Evolutionary conservation across 2,113 vertebrate species (phyloP), one percentile per base, ranked within the genome.

Genomic region (Dissostichus mawsoni): DNA sequence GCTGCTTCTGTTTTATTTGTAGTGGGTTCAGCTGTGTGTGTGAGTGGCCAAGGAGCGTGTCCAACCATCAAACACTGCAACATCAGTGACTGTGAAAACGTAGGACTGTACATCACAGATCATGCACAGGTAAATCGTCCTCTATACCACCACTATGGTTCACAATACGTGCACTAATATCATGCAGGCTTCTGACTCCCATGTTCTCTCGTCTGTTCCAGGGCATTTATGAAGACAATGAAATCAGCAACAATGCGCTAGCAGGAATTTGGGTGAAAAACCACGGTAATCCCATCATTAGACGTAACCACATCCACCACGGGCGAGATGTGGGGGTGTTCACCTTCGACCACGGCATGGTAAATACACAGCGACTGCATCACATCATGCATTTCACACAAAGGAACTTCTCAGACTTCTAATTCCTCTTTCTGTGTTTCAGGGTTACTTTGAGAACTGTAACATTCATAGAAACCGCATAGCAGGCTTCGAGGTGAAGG

Each of bases 261-360:
- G 98, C 98, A 80, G 98, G 98, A 63, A 99, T 99, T 92, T 99
- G 98, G 98, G 98, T 99, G 87, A 99, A 99, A 95, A 99, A 99
- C 96, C 98, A 99, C 11, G 98, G 98, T 64, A 99, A 99, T 92
- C 98, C 98, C 72, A 99, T 99, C 93, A 99, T 99, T 93, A 98
- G 98, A 92, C 95, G 98, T 90, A 99, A 99, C 95, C 98, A 99
- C 91, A 99, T 99, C 94, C 98, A 99, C 91, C 98, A 99, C 29
- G 98, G 98, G 82, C 95, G 98, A 80, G 98, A 99, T 2, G 98
- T 99, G 76, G 98, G 98, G 0, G 98, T 99, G 82, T 99, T 99
- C 95, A 99, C 98, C 82, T 99, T 99, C 79, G 98, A 99, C 92
- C 98, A 99, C 65, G 98, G 98, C 95, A 99, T 99, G 98, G 98